These are phyloP conservation scores for Leucophenga montana DNA, from an alignment of 2,888 invertebrate genomes.

Conservation along the genomic window DNA sequence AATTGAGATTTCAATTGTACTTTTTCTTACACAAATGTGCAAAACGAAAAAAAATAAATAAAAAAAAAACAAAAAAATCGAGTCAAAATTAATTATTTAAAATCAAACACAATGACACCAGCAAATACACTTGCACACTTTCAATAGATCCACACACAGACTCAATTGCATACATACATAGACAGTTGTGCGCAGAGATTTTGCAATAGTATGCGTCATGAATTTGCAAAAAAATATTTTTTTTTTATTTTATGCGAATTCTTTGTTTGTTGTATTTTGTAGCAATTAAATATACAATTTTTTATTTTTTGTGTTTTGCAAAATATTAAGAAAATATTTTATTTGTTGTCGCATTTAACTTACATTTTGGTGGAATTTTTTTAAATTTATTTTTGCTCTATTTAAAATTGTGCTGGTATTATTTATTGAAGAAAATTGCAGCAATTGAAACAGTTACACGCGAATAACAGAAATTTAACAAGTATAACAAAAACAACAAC, in stretches of 20 bases:
- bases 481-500: conserved; percentile 27
- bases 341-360: background rate
- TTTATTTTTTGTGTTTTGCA: conserved; percentile 12
- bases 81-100: conserved; percentile 46
- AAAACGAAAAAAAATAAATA: background rate
- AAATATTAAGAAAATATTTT: background rate
- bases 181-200: conserved; percentile 32
- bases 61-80: background rate
- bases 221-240: conserved; percentile 14
- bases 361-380: background rate
- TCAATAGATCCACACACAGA: conserved; percentile 38
- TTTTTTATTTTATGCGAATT: conserved; percentile 10
- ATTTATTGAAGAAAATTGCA: conserved; percentile 20
- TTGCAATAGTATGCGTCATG: conserved; percentile 33
- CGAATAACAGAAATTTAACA: conserved; percentile 47
- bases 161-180: conserved; percentile 35
- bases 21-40: conserved; percentile 26
- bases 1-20: conserved; percentile 23
- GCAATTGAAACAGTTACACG: conserved; percentile 53
- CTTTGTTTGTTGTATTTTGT: conserved; percentile 2
- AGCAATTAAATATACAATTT: background rate
- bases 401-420: background rate
- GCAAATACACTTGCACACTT: conserved; percentile 41
- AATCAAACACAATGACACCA: conserved; percentile 24
- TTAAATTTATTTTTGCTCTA: background rate